Conservation (phyloP, 2,888 invertebrate genomes). For the Xanthorhoe spadicearia region DNA sequence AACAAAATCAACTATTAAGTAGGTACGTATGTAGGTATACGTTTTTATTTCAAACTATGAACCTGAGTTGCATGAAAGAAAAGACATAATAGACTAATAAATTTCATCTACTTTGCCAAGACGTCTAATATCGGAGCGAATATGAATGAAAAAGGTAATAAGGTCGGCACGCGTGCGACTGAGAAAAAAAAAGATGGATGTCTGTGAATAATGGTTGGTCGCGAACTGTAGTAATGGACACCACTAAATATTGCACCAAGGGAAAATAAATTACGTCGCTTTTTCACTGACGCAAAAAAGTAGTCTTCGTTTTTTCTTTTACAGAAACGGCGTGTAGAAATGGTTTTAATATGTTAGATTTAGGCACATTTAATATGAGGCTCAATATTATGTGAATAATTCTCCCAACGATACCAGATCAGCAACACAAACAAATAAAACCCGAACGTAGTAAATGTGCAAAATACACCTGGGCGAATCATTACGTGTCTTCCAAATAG, state of each 20-base stretch:
- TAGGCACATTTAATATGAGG: slow-evolving; percentile 39
- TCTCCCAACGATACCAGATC: background rate
- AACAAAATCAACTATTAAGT: too few relatives aligned
- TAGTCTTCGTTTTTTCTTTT: slow-evolving; percentile 77
- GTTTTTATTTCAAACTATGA: background rate
- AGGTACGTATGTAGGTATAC: background rate
- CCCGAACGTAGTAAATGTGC: background rate
- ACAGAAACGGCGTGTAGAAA: slow-evolving; percentile 66
- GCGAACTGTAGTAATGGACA: slow-evolving; percentile 84
- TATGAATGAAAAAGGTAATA: slow-evolving; percentile 81
- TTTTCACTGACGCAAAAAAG: slow-evolving; percentile 81
- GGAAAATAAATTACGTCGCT: slow-evolving; percentile 82
- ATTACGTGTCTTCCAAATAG: slow-evolving; percentile 4
- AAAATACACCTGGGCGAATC: slow-evolving; percentile 5
- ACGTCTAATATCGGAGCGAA: slow-evolving; percentile 62
- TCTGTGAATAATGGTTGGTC: slow-evolving; percentile 82
- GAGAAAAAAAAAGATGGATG: slow-evolving; percentile 81
- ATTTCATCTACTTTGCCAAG: slow-evolving; percentile 25
- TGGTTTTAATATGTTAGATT: slow-evolving; percentile 75
- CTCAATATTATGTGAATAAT: slow-evolving; percentile 31
- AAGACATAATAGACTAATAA: slow-evolving; percentile 16
- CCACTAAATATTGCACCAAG: slow-evolving; percentile 84
- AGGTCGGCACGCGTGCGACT: slow-evolving; percentile 67
- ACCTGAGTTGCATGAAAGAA: background rate
- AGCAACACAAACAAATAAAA: slow-evolving; percentile 5